These are phyloP conservation scores for Sepioteuthis lessoniana DNA, from an alignment of 2,888 invertebrate species.

Conservation along the genomic window DNA sequence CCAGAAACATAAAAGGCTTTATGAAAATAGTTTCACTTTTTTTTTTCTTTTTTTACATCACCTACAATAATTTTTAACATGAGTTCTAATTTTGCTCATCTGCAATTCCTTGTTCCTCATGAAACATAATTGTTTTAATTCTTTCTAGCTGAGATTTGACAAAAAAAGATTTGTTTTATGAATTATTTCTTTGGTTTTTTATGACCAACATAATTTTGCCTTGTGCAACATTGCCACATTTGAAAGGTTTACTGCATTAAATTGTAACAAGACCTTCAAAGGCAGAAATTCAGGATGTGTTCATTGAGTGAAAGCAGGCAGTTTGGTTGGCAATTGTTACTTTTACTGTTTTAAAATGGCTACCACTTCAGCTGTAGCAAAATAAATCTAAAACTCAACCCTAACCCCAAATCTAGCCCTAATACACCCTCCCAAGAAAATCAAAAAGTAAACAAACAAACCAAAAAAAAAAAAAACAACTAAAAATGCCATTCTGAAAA, in stretches of 20 bases:
- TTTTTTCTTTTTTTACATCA: background rate
- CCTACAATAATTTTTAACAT: background rate
- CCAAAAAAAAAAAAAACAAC: too few species aligned
- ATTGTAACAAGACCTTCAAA: background rate
- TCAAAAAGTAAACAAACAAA: too few species aligned
- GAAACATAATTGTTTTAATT: background rate
- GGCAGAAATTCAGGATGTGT: background rate
- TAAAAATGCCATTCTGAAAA: too few species aligned
- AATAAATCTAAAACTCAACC: too few species aligned
- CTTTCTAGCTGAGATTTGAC: background rate
- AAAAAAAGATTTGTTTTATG: background rate
- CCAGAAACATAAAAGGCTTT: background rate
- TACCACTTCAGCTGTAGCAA: too few species aligned
- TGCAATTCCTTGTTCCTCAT: background rate
- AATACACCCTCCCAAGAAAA: too few species aligned
- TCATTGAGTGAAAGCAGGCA: too few species aligned
- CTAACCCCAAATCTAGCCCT: too few species aligned
- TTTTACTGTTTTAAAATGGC: too few species aligned
- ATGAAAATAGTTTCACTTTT: background rate
- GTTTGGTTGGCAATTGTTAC: too few species aligned
- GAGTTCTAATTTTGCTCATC: conserved; percentile 16
- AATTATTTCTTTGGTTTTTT: background rate
- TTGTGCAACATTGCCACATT: background rate
- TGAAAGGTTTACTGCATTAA: background rate
- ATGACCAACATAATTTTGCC: background rate